Conservation (phyloP, 2,797 vertebrate species). For the Periophthalmus magnuspinnatus region DNA sequence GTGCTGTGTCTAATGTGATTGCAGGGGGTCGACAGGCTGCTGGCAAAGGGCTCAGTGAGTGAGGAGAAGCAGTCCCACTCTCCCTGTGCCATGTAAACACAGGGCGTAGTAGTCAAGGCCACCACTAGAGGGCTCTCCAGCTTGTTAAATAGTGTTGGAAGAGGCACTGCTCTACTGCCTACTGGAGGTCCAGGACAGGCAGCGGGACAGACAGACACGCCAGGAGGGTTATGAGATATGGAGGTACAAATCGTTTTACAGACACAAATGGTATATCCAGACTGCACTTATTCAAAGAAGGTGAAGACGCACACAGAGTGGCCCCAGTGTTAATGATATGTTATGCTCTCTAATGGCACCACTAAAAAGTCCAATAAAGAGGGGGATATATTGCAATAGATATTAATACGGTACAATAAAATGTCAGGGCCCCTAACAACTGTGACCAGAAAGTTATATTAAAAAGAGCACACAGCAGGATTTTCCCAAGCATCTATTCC, state of each 20-base stretch:
- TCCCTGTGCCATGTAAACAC: constrained; percentile 11
- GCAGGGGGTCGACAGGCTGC: constrained; percentile 46
- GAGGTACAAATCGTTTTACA: constrained; percentile 59
- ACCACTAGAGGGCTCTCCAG: constrained; percentile 79
- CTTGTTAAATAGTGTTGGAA: constrained; percentile 59
- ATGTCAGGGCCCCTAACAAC: constrained; percentile 30
- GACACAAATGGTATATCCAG: constrained; percentile 52
- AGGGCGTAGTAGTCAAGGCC: neutral
- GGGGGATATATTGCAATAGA: constrained; percentile 39
- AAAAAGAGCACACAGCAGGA: constrained; percentile 21
- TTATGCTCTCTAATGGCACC: constrained; percentile 37
- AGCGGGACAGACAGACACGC: constrained; percentile 49
- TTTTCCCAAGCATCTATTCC: constrained; percentile 36
- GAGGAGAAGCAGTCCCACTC: constrained; percentile 31
- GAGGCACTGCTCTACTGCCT: constrained; percentile 36
- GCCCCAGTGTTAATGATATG: constrained; percentile 52
- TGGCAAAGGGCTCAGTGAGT: constrained; percentile 31
- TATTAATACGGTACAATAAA: constrained; percentile 37
- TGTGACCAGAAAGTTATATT: constrained; percentile 25
- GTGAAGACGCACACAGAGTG: constrained; percentile 45
- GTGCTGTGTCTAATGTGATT: constrained; percentile 43
- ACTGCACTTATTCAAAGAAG: constrained; percentile 43
- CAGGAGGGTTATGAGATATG: constrained; percentile 59
- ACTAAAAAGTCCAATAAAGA: constrained; percentile 35
- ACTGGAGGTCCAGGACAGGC: constrained; percentile 40